These are phyloP conservation scores for Sisor rabdophorus DNA, from an alignment of 2,113 vertebrate species.

Conservation along the genomic window DNA sequence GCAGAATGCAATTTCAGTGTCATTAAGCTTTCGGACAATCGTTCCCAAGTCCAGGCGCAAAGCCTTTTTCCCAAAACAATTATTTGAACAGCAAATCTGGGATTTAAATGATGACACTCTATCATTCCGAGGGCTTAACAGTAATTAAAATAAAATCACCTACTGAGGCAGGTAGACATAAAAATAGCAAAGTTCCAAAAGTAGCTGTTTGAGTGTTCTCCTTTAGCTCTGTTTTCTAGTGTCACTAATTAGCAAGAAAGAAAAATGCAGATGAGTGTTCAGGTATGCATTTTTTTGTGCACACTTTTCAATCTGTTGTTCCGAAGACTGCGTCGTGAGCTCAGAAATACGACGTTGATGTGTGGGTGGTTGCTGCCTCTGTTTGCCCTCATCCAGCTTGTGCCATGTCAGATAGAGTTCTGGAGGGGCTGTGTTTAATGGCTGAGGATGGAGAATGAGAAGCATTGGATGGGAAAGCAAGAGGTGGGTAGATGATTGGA, in stretches of 20 bases:
- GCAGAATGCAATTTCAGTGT: conserved; percentile 37
- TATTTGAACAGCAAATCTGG: conserved; percentile 23
- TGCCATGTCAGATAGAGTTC: conserved; percentile 50
- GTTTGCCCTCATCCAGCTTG: conserved; percentile 64
- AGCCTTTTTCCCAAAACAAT: conserved; percentile 23
- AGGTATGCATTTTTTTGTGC: conserved; percentile 49
- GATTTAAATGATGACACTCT: conserved; percentile 17
- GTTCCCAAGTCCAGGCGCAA: background rate
- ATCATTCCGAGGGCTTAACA: conserved; percentile 3
- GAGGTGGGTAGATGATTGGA: conserved; percentile 7
- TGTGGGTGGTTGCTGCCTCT: conserved; percentile 72
- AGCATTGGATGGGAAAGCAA: conserved; percentile 25
- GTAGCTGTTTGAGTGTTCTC: conserved; percentile 21
- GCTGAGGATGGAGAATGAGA: conserved; percentile 23
- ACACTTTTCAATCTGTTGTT: conserved; percentile 61
- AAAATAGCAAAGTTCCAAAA: conserved; percentile 28
- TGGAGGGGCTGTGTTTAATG: conserved; percentile 37
- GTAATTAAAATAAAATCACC: conserved; percentile 2
- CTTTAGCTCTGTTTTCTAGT: conserved; percentile 28
- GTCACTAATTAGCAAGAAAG: conserved; percentile 25
- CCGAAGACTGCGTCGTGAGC: conserved; percentile 61
- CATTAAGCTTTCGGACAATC: conserved; percentile 34
- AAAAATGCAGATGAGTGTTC: conserved; percentile 34
- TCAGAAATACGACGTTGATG: conserved; percentile 60
- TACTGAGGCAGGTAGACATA: background rate